Conservation (phyloP, 2,888 invertebrate genomes). For the Cabera pusaria region DNA sequence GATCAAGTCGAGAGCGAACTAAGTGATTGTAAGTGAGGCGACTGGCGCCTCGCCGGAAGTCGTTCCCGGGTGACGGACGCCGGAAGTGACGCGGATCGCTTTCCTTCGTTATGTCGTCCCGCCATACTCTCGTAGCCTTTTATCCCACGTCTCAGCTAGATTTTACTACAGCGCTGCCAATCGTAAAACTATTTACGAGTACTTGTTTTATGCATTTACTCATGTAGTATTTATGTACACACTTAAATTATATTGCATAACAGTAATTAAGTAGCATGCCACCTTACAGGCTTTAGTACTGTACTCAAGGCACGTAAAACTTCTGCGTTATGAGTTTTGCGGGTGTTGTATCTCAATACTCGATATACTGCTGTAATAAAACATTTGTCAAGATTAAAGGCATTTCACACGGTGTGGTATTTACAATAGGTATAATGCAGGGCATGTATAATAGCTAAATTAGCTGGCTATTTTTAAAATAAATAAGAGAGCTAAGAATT, state of each 20-base stretch:
- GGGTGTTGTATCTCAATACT: not conserved
- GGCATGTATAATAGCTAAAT: too few relatives aligned
- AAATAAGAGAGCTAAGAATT: too few relatives aligned
- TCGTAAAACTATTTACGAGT: slow-evolving; percentile 33
- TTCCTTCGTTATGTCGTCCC: slow-evolving; percentile 70
- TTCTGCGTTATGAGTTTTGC: not conserved
- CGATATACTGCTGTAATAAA: not conserved
- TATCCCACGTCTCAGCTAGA: slow-evolving; percentile 40
- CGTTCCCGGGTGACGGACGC: slow-evolving; percentile 78
- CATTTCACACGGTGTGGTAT: too few relatives aligned
- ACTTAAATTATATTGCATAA: slow-evolving; percentile 23
- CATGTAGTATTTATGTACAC: slow-evolving; percentile 24
- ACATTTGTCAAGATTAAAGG: too few relatives aligned
- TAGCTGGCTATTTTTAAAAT: too few relatives aligned
- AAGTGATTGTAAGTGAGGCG: slow-evolving; percentile 79
- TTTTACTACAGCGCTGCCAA: slow-evolving; percentile 27
- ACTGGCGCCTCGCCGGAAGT: slow-evolving; percentile 79
- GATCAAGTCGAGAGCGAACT: slow-evolving; percentile 62
- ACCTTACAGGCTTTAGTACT: slow-evolving; percentile 5
- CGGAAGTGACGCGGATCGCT: slow-evolving; percentile 77
- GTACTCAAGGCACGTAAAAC: slow-evolving; percentile 4
- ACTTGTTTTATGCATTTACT: slow-evolving; percentile 28
- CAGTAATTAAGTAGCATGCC: slow-evolving; percentile 20
- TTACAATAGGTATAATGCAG: too few relatives aligned
- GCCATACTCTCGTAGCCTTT: slow-evolving; percentile 50